Conservation (phyloP, 2,113 vertebrate genomes). For the Bucco capensis region DNA sequence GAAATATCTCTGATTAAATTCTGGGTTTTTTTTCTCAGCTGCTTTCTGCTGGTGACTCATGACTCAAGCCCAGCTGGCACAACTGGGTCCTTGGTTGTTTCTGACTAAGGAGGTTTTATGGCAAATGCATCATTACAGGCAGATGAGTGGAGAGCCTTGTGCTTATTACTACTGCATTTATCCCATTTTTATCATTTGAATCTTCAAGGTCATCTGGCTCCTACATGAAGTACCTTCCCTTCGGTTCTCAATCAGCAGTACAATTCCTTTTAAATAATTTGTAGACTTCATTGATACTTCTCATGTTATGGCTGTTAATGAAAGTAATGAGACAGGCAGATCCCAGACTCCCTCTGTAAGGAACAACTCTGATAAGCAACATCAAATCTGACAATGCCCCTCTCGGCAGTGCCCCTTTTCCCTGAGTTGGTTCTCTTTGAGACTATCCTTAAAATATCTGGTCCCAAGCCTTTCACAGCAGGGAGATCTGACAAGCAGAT, state of each 20-base stretch:
- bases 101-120: background rate
- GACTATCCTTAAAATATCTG: background rate
- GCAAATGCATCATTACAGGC: background rate
- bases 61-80: background rate
- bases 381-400: background rate
- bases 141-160: background rate
- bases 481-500: background rate
- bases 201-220: slow-evolving; percentile 19
- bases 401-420: background rate
- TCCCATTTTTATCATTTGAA: background rate
- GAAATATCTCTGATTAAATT: background rate
- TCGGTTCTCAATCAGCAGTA: background rate
- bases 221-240: background rate
- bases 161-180: background rate
- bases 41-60: slow-evolving; percentile 27
- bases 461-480: background rate
- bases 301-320: background rate
- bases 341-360: background rate
- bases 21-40: background rate
- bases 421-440: background rate
- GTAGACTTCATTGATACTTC: background rate
- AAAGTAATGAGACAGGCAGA: background rate
- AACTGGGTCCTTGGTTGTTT: background rate
- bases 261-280: background rate
- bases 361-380: background rate